Base-by-base conservation (phyloP, 2,888 invertebrate species). In the Noctua comes region DNA sequence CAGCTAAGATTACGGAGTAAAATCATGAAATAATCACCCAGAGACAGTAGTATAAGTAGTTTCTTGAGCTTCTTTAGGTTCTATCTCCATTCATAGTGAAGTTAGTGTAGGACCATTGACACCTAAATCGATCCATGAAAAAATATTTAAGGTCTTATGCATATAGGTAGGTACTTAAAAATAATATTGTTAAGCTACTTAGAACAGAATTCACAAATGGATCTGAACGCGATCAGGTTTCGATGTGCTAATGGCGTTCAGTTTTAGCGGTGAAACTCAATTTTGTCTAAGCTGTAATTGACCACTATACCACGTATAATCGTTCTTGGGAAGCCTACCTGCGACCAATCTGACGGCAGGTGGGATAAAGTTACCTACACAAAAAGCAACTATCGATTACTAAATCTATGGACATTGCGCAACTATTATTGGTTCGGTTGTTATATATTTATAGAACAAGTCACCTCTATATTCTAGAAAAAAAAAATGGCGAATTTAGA, bases 281-380 rank as follows among this genome's bases (percentile, higher is more conserved):
- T 7, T 40, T 40, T 18, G 3, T 8, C 8, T 43, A n/a, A 43
- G n/a, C 43, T 66, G 1, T 43, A 43, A 66, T 66, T 66, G 36
- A 18, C 8, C 2, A 8, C 13, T 24, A 27, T 31, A 70, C n/a
- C n/a, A n/a, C 40, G 68, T 79, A 27, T 48, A 40, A 57, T 62
- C 36, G 31, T 59, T 43, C 27, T 6, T 7, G 24, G 13, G 2
- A 0, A 24, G 24, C 59, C 68, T 70, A 80, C 64, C 76, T 80
- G 76, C 84, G 46, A 36, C 18, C 76, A 79, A 73, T 68, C 76
- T 57, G 76, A 21, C 31, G 62, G 76, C 73, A 84, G 83, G 73
- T 74, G 71, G 40, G 24, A n/a, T 51, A 36, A 66, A 66, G 48
- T 54, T 11, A 66, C 54, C 46, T 11, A 40, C 13, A 76, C 24